A percentile compares a stretch with the other conserved stretches of the same genome.
Conservation (phyloP, 1,140 invertebrate genomes). For the Centruroides vittatus region DNA sequence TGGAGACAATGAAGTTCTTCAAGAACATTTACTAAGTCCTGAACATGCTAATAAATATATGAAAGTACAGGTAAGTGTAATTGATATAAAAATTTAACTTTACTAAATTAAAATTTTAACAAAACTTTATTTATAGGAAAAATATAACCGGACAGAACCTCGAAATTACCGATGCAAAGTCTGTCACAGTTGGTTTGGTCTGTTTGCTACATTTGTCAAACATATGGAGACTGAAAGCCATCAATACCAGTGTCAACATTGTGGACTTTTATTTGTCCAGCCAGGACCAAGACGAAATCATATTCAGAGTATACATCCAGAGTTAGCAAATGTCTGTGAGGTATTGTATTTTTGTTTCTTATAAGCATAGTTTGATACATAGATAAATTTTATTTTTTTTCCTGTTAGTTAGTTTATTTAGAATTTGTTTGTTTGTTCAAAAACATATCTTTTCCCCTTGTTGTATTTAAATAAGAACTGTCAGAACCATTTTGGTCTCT, state of each 20-base stretch:
- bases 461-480: too few relatives aligned
- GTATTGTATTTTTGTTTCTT: background rate
- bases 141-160: conserved; percentile 22
- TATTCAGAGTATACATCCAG: conserved; percentile 22
- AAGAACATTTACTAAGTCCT: conserved; percentile 20
- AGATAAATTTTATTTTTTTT: too few relatives aligned
- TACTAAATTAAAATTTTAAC: too few relatives aligned
- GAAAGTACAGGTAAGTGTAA: conserved; percentile 14
- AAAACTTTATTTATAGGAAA: conserved; percentile 12
- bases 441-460: too few relatives aligned
- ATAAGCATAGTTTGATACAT: too few relatives aligned
- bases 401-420: too few relatives aligned
- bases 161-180: conserved; percentile 24
- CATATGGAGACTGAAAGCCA: conserved; percentile 24
- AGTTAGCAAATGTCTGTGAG: conserved; percentile 20
- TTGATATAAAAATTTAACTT: background rate
- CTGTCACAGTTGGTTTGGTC: conserved; percentile 23
- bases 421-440: too few relatives aligned
- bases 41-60: conserved; percentile 23
- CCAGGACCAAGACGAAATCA: conserved; percentile 21
- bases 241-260: conserved; percentile 20
- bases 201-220: conserved; percentile 22
- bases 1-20: conserved; percentile 18
- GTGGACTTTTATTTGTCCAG: conserved; percentile 22
- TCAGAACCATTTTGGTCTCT: too few relatives aligned